Evolutionary conservation across 2,888 invertebrate genomes (phyloP).

Genomic region (Drosophila peninsularis): DNA sequence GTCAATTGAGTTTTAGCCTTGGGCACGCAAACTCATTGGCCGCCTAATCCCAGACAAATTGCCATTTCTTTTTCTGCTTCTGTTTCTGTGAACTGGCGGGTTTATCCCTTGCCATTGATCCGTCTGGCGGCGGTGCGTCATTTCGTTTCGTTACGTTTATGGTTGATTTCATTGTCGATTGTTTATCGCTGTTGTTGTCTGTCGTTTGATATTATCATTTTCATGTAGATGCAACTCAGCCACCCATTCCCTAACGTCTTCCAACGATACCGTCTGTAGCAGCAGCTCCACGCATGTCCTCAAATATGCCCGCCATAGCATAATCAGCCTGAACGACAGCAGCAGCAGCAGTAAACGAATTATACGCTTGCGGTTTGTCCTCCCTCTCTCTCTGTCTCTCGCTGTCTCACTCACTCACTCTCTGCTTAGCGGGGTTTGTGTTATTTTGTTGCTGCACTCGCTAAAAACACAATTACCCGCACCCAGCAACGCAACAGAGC

Average conservation of each 20-base stretch:
- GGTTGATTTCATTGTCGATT: conserved; percentile 26
- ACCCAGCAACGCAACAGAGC: conserved; percentile 19
- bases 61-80: conserved; percentile 10
- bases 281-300: conserved; percentile 70
- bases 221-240: conserved; percentile 67
- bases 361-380: conserved; percentile 72
- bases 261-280: conserved; percentile 42
- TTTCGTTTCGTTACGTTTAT: conserved; percentile 19
- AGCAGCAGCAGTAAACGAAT: conserved; percentile 59
- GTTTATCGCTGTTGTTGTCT: conserved; percentile 14
- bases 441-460: conserved; percentile 48
- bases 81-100: not conserved
- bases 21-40: conserved; percentile 47
- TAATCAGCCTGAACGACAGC: conserved; percentile 62
- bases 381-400: conserved; percentile 8
- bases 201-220: conserved; percentile 33
- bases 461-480: conserved; percentile 64
- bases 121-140: conserved; percentile 7
- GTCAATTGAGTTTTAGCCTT: conserved; percentile 60
- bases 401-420: not conserved
- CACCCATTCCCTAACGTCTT: conserved; percentile 45
- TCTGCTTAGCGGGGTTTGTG: conserved; percentile 5
- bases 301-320: conserved; percentile 72
- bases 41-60: conserved; percentile 45
- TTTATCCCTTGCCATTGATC: conserved; percentile 31